phyloP scores from a whole-genome alignment of 1,140 invertebrate species.

The Leucophenga varia region DNA sequence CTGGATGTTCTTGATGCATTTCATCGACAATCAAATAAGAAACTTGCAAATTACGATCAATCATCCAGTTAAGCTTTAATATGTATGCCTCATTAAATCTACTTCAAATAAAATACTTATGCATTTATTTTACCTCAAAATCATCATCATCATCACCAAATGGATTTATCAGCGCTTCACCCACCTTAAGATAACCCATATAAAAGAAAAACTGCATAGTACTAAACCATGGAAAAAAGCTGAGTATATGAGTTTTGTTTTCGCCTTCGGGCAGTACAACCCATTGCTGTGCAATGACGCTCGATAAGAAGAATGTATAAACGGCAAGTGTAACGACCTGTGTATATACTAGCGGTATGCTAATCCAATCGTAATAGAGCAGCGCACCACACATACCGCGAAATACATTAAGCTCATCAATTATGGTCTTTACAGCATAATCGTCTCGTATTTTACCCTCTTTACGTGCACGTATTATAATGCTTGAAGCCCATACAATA shows the following conservation, averaged over 20 bases:
- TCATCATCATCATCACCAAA: constrained; percentile 87
- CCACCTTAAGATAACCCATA: constrained; percentile 86
- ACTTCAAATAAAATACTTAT: not conserved
- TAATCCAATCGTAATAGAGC: constrained; percentile 87
- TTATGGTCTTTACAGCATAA: constrained; percentile 89
- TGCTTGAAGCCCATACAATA: constrained; percentile 90
- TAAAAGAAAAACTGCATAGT: constrained; percentile 82
- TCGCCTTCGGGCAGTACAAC: constrained; percentile 56
- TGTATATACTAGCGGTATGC: constrained; percentile 90
- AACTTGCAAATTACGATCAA: constrained; percentile 83
- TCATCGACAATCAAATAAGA: constrained; percentile 89
- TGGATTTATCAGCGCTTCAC: constrained; percentile 77
- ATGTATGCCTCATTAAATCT: too few relatives aligned
- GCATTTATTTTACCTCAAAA: constrained; percentile 55
- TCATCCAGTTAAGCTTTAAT: constrained; percentile 85
- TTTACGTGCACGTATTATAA: constrained; percentile 81
- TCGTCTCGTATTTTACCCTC: constrained; percentile 91
- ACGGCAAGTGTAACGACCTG: constrained; percentile 92
- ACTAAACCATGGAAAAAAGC: constrained; percentile 83
- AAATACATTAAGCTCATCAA: constrained; percentile 87
- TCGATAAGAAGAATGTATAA: constrained; percentile 82
- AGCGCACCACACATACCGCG: constrained; percentile 79
- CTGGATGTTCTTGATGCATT: constrained; percentile 88
- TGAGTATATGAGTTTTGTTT: constrained; percentile 59
- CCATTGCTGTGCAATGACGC: constrained; percentile 76